These are phyloP conservation scores for Sebastes wilsoni DNA, from an alignment of 2,797 vertebrate species.

Conservation along the genomic window DNA sequence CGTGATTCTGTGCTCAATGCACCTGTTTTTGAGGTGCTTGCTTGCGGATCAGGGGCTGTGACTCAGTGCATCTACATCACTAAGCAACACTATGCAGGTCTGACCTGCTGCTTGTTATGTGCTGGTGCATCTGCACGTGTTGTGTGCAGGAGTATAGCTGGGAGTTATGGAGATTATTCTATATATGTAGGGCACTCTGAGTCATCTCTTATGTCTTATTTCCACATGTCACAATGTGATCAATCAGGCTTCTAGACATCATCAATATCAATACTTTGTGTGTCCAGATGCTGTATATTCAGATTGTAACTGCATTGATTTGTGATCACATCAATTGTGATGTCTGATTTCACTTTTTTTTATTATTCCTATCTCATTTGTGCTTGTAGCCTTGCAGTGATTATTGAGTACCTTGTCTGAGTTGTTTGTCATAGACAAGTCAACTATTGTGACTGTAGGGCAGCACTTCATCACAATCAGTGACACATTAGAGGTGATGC, in stretches of 20 bases:
- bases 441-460: not conserved
- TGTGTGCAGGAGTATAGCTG: not conserved
- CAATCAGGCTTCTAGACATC: not conserved
- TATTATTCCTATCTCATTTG: not conserved
- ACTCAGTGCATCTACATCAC: constrained; percentile 40
- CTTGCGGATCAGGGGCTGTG: not conserved
- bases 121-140: constrained; percentile 8
- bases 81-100: constrained; percentile 15
- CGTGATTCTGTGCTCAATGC: constrained; percentile 38
- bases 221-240: not conserved
- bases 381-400: not conserved
- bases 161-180: not conserved
- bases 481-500: constrained; percentile 8
- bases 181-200: not conserved
- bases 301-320: not conserved
- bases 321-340: not conserved
- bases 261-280: not conserved
- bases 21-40: not conserved
- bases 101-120: not conserved
- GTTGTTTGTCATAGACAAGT: not conserved
- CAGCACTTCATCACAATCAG: not conserved
- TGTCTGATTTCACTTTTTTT: not conserved
- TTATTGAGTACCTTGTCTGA: not conserved
- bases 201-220: not conserved
- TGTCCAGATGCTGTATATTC: not conserved